Evolutionary conservation across 2,797 vertebrate species (phyloP).

Genomic region (Geotrypetes seraphini): DNA sequence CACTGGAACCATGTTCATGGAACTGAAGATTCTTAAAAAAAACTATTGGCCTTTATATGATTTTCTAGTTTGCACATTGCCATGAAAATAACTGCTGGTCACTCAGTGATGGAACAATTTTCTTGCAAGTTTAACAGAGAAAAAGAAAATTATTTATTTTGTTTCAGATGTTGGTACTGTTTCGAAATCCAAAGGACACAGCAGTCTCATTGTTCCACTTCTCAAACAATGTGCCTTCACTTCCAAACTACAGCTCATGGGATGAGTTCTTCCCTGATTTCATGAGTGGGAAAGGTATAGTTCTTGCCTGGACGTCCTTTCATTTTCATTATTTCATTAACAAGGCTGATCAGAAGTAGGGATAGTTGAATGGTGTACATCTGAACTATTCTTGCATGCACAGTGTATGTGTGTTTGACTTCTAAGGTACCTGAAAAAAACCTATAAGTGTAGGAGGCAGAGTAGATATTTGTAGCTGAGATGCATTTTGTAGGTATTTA

Average conservation of each 20-base stretch:
- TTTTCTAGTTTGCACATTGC: neutral
- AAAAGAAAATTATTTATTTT: neutral
- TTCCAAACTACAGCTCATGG: constrained; percentile 48
- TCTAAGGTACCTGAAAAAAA: no score
- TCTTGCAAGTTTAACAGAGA: no score
- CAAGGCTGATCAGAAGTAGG: no score
- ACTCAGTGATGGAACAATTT: neutral
- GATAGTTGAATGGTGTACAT: no score
- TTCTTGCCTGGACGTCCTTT: no score
- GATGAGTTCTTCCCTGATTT: constrained; percentile 52
- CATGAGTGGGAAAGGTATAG: constrained; percentile 56
- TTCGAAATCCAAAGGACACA: constrained; percentile 69
- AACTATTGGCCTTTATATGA: neutral
- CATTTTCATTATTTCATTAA: neutral
- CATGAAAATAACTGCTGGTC: neutral
- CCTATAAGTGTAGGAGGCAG: no score
- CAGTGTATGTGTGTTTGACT: no score
- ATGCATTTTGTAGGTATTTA: no score
- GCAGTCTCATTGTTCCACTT: constrained; percentile 63
- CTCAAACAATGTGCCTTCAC: constrained; percentile 28
- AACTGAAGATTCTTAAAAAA: neutral
- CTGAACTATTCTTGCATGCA: no score
- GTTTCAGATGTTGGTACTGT: constrained; percentile 51
- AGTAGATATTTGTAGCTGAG: no score
- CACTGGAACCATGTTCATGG: no score